Base-by-base conservation (phyloP, 2,888 invertebrate species). In the Ectemnius lituratus region DNA sequence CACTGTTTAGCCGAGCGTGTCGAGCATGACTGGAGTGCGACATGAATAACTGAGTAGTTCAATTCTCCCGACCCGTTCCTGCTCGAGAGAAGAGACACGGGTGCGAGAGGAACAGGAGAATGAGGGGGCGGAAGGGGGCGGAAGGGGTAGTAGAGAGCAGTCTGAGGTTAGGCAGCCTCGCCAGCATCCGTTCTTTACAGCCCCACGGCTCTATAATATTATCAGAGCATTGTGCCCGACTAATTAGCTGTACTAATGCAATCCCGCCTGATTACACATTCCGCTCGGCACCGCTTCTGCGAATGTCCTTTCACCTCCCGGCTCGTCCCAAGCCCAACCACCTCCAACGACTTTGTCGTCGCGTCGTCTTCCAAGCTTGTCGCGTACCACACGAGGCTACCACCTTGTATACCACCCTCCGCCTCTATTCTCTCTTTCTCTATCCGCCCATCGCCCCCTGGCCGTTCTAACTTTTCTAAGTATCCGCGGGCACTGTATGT, bases 231-330 rank as follows among this genome's bases (percentile, higher is more conserved):
- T 90, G 90, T 90, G 81, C 88, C 83, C 83, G 85, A 84, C 86
- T 90, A 90, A 90, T 90, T 90, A 90, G 88, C 87, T 86, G 86
- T 85, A 86, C 88, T 90, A 90, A 90, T 88, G 88, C 87, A 89
- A 90, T 89, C 86, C 82, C 75, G 80, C 78, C 88, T 90, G 90
- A 90, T 90, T 90, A 90, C 82, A 89, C 85, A 90, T 90, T 90
- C 90, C 79, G 76, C 86, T 86, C 88, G 86, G 80, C 87, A 82
- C 85, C 56, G 23, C 45, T 28, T 59, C 28, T 52, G 37, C 45
- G 23, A 47, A n/a, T 16, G 16, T 16, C n/a, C 52, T 52, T 52
- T 16, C 16, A 16, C 8, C 52, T 23, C 52, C 52, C 52, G 2
- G 16, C 16, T 23, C 23, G 23, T 23, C 23, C 23, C 23, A 3